These are phyloP conservation scores for Alectura lathami DNA, from an alignment of 2,113 vertebrate species.

Conservation along the genomic window DNA sequence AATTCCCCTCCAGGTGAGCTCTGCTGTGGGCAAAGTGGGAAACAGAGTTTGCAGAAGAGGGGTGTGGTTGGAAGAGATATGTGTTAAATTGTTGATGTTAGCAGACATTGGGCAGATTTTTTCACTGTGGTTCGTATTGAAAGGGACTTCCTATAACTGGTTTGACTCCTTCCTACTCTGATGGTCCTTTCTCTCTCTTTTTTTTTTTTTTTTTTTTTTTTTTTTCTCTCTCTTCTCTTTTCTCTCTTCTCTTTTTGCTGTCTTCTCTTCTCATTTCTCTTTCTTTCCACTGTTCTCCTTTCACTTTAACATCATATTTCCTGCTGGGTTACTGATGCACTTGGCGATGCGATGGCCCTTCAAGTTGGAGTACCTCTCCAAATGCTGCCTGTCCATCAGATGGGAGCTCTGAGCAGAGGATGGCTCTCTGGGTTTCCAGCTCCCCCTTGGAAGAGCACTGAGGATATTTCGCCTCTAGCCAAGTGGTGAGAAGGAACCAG, in stretches of 20 bases:
- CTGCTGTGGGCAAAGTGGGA: not conserved
- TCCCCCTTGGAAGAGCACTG: not conserved
- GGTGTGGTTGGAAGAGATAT: not conserved
- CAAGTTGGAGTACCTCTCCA: not conserved
- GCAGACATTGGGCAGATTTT: not conserved
- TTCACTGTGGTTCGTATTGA: not conserved
- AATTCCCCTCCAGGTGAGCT: not conserved
- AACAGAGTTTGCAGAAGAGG: not conserved
- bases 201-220: no score
- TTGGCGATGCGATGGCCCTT: not conserved
- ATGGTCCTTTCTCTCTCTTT: no score
- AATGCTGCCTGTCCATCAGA: not conserved
- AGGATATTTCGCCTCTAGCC: not conserved
- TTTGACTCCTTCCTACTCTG: not conserved
- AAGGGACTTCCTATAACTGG: not conserved
- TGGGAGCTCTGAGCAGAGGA: not conserved
- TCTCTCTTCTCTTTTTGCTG: no score
- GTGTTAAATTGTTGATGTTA: not conserved
- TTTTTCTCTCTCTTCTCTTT: no score
- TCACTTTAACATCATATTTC: not conserved
- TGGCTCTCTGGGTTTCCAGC: not conserved
- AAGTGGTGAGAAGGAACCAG: not conserved
- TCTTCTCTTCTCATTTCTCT: not conserved
- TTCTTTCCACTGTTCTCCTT: not conserved
- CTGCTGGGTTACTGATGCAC: fast-evolving